Evolutionary conservation across 2,888 invertebrate genomes (phyloP).

Genomic region (Apoderus coryli): DNA sequence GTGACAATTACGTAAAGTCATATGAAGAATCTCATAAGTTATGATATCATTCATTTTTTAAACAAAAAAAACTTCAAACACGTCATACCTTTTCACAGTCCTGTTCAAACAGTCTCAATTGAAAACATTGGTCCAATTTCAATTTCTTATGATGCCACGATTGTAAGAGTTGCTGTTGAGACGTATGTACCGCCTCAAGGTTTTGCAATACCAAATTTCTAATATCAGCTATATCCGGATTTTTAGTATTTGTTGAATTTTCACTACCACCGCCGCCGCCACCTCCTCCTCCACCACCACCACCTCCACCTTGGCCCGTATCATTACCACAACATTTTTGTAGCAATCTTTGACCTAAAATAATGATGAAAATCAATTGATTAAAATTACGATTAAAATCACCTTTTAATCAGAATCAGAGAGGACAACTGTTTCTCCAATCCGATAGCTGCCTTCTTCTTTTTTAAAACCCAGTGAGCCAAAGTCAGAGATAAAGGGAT

Average conservation of each 20-base stretch:
- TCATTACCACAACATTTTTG: constrained; percentile 38
- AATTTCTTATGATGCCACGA: constrained; percentile 91
- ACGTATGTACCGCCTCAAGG: constrained; percentile 73
- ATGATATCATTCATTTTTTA: too few species aligned
- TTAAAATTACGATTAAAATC: not conserved
- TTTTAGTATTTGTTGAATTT: constrained; percentile 54
- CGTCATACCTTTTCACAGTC: constrained; percentile 79
- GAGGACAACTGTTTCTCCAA: too few species aligned
- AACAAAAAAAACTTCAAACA: not conserved
- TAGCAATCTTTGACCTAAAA: constrained; percentile 51
- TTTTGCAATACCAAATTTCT: constrained; percentile 63
- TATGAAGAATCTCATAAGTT: too few species aligned
- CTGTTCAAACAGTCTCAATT: constrained; percentile 87
- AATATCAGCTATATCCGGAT: constrained; percentile 41
- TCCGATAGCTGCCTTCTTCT: too few species aligned
- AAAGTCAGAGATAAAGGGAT: too few species aligned
- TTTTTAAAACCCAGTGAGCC: too few species aligned
- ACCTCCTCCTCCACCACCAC: constrained; percentile 31
- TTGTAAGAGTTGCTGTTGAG: constrained; percentile 81
- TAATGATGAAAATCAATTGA: not conserved
- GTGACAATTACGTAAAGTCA: too few species aligned
- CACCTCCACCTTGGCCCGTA: constrained; percentile 32
- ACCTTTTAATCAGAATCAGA: too few species aligned
- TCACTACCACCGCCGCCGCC: constrained; percentile 50
- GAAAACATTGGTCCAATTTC: constrained; percentile 92